Evolutionary conservation across 2,797 vertebrate genomes (phyloP), one percentile per base, ranked within the genome.

Genomic region (Euthynnus affinis): DNA sequence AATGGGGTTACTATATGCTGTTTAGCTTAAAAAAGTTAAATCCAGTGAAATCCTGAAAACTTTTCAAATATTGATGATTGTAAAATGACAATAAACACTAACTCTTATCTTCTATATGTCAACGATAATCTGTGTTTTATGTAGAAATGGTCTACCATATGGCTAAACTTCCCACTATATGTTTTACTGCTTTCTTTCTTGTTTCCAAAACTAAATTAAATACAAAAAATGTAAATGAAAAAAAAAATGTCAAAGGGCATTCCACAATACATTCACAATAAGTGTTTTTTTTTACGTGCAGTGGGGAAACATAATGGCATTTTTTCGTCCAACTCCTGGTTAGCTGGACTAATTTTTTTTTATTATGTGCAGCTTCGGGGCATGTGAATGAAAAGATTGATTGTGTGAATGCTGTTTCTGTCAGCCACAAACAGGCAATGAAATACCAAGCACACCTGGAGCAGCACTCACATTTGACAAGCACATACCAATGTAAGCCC

Each of bases 321-420:
- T 93, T 91, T 91, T 65, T 67, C 69, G 85, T 86, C 83, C 84
- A 84, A 83, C 87, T 91, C 83, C 76, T 91, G 87, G 77, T 92
- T 91, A 89, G 85, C 81, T 44, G 77, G 87, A 91, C 92, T 89
- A 84, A 89, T 91, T 91, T 88, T 84, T 86, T 78, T 86, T 85
- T 90, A 94, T 91, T 91, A 91, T 83, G 83, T 87, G 87, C 88
- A 81, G 90, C 93, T 95, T 84, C 46, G 62, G 92, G 91, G 88
- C 88, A 89, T 90, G 91, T 88, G 92, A 91, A 90, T 91, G 87
- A 81, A 92, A 90, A 92, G 93, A 94, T 90, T 92, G 92, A 94
- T 94, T 92, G 92, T 90, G 89, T 74, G 89, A 93, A 87, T 73
- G 85, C 76, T 0, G 81, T 88, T 94, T 92, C 86, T 92, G 93